Conservation (phyloP, 2,113 vertebrate species). For the Malaclemys terrapin region DNA sequence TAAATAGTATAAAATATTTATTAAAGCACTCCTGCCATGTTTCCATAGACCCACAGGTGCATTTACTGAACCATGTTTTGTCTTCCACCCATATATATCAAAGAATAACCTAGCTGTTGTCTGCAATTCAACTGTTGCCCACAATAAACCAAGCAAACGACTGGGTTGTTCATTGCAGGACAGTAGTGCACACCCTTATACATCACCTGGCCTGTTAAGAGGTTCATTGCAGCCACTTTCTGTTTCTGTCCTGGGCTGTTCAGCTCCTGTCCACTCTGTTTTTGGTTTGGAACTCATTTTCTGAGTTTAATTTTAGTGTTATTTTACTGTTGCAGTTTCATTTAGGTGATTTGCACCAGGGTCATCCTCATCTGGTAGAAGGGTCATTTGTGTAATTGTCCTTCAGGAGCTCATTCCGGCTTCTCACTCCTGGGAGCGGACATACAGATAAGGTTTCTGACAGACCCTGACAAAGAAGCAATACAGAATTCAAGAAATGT, state of each 20-base stretch:
- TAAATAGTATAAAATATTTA: background rate
- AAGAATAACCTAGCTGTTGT: background rate
- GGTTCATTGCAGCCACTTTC: accelerated
- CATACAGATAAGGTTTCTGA: background rate
- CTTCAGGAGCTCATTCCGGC: background rate
- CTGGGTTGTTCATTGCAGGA: background rate
- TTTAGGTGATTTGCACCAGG: background rate
- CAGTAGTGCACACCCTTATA: accelerated
- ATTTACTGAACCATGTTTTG: background rate
- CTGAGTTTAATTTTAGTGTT: background rate
- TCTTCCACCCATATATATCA: background rate
- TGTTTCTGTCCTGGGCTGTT: background rate
- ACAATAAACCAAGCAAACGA: background rate
- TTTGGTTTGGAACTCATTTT: background rate
- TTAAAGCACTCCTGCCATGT: background rate
- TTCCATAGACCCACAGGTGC: background rate
- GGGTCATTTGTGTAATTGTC: background rate
- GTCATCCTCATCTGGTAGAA: background rate
- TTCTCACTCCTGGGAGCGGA: background rate
- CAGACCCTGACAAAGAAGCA: background rate
- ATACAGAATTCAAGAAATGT: background rate
- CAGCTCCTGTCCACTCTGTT: background rate
- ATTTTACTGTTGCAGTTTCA: background rate
- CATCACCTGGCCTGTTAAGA: background rate
- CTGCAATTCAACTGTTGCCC: background rate